These are phyloP conservation scores for Linepithema humile DNA, from an alignment of 1,140 invertebrate species.

Conservation along the genomic window DNA sequence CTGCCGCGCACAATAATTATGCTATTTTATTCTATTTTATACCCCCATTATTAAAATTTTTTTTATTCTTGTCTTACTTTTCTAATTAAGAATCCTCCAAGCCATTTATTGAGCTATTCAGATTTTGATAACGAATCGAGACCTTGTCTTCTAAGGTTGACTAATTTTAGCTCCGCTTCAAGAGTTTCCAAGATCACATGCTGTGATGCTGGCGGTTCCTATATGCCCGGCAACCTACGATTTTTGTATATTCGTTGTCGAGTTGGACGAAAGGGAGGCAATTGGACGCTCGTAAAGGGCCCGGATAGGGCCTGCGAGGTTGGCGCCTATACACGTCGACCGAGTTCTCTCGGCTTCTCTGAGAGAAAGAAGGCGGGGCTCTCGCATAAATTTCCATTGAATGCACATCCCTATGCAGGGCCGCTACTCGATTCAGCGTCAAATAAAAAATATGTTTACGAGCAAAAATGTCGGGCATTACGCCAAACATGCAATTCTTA, in stretches of 20 bases:
- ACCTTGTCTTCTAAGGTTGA: neutral
- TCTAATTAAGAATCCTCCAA: too few species aligned
- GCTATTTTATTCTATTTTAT: neutral
- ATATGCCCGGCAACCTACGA: conserved; percentile 22
- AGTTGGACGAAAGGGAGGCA: conserved; percentile 45
- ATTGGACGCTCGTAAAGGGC: conserved; percentile 54
- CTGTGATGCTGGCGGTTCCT: neutral
- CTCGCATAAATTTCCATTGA: conserved; percentile 59
- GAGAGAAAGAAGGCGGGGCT: conserved; percentile 29
- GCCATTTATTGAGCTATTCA: too few species aligned
- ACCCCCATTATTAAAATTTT: neutral
- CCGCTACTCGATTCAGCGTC: conserved; percentile 45
- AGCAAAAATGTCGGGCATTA: conserved; percentile 41
- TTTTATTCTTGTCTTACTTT: neutral
- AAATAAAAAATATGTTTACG: conserved; percentile 56
- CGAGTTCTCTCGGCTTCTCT: conserved; percentile 43
- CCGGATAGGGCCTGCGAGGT: conserved; percentile 33
- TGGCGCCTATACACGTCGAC: conserved; percentile 43
- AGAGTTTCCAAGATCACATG: neutral
- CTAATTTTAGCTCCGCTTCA: neutral
- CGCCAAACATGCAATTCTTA: neutral
- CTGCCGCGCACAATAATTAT: neutral
- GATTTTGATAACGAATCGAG: neutral
- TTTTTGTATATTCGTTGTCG: conserved; percentile 47
- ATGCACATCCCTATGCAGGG: conserved; percentile 24